A percentile compares a stretch with the other conserved stretches of the same genome.
These are phyloP conservation scores for Orussus abietinus DNA, from an alignment of 1,140 invertebrate genomes.

Conservation along the genomic window DNA sequence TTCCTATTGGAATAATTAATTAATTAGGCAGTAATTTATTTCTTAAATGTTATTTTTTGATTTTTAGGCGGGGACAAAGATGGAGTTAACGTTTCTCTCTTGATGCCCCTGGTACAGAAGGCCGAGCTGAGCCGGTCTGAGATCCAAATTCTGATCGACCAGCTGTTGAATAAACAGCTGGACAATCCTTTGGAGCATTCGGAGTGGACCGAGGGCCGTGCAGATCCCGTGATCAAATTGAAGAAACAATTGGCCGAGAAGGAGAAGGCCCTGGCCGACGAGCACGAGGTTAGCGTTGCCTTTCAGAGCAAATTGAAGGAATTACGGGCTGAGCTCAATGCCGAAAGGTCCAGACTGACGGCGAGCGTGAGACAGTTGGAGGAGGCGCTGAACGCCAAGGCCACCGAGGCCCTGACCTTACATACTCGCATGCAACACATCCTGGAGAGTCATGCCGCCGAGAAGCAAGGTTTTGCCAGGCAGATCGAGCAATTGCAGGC, in stretches of 20 bases:
- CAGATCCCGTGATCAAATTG: conserved; percentile 78
- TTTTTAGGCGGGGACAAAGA: conserved; percentile 58
- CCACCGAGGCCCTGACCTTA: conserved; percentile 57
- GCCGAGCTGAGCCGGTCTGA: conserved; percentile 78
- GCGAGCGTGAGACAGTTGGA: conserved; percentile 57
- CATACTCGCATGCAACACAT: conserved; percentile 60
- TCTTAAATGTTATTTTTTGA: conserved; percentile 12
- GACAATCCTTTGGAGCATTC: conserved; percentile 69
- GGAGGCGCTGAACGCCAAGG: conserved; percentile 53
- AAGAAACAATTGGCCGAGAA: conserved; percentile 83
- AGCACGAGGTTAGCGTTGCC: conserved; percentile 65
- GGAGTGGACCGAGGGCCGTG: conserved; percentile 84
- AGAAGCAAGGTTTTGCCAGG: conserved; percentile 51
- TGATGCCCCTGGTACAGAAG: conserved; percentile 72
- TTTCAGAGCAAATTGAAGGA: conserved; percentile 75
- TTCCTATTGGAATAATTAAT: conserved; percentile 6
- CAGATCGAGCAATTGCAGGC: conserved; percentile 57
- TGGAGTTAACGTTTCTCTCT: conserved; percentile 62
- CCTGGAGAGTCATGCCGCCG: conserved; percentile 56
- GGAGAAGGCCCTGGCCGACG: conserved; percentile 68
- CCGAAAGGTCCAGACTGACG: conserved; percentile 59
- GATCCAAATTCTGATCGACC: conserved; percentile 83
- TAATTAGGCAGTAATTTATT: conserved; percentile 8
- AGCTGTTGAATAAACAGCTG: conserved; percentile 80
- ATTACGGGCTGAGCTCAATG: conserved; percentile 66